A percentile compares a stretch with the other conserved stretches of the same genome.
Conservation (phyloP, 2,113 vertebrate species). For the human region DNA sequence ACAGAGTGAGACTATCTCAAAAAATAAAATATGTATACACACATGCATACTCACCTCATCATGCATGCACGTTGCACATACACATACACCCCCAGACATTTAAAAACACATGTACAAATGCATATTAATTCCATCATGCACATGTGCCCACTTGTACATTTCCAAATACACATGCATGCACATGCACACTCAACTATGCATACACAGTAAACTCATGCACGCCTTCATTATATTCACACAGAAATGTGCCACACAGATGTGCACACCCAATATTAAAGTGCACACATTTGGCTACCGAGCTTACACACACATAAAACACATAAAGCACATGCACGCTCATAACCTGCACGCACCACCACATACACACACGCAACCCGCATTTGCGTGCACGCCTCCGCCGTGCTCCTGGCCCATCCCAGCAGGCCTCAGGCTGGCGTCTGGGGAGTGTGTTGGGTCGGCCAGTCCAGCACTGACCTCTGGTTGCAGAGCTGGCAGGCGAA, state of each 20-base stretch:
- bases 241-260: not conserved
- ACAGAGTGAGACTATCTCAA: too few species aligned
- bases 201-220: not conserved
- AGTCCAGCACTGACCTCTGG: constrained; percentile 93
- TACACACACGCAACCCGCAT: not conserved
- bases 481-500: constrained; percentile 99
- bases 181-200: not conserved
- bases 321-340: not conserved
- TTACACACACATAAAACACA: not conserved
- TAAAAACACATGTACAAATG: not conserved
- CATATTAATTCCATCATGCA: not conserved
- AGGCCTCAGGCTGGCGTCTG: not conserved
- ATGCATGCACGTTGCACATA: not conserved
- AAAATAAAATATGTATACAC: too few species aligned
- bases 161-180: not conserved
- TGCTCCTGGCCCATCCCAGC: fast-evolving
- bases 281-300: not conserved
- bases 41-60: not conserved
- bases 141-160: not conserved
- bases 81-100: not conserved
- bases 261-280: not conserved
- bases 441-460: not conserved
- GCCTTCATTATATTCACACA: not conserved
- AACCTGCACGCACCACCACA: not conserved
- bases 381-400: fast-evolving